Conservation (phyloP, 2,888 invertebrate genomes). For the Leucoptera coffeella region DNA sequence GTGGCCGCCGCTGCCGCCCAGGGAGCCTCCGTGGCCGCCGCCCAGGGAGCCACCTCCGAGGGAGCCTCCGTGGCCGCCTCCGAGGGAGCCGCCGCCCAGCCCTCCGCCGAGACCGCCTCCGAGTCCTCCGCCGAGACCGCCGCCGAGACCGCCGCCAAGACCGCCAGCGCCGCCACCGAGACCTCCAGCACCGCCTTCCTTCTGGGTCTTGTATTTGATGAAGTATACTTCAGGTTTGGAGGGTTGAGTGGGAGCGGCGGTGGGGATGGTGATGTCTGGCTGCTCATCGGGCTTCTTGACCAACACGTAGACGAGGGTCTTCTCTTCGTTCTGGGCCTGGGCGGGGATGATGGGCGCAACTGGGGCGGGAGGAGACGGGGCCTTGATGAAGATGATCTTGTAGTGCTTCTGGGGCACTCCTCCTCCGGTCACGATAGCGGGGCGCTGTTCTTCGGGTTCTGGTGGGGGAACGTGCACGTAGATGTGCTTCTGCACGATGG, state of each 20-base stretch:
- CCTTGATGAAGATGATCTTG: conserved; percentile 84
- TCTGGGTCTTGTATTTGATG: conserved; percentile 77
- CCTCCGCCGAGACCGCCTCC: conserved; percentile 14
- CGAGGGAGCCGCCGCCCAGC: conserved; percentile 10
- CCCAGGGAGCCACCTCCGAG: conserved; percentile 11
- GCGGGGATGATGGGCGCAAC: conserved; percentile 69
- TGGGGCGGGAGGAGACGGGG: conserved; percentile 70
- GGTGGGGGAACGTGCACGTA: conserved; percentile 81
- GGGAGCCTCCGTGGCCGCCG: conserved; percentile 12
- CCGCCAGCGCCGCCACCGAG: conserved; percentile 12
- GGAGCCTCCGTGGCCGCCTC: conserved; percentile 12
- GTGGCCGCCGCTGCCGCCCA: conserved; percentile 14
- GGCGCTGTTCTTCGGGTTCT: conserved; percentile 67
- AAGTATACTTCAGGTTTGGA: conserved; percentile 80
- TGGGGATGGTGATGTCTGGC: conserved; percentile 73
- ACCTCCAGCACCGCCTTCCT: conserved; percentile 26
- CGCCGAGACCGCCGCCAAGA: conserved; percentile 11
- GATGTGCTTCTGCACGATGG: conserved; percentile 73
- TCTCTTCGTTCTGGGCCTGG: conserved; percentile 69
- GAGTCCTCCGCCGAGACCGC: conserved; percentile 14
- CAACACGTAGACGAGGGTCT: conserved; percentile 76
- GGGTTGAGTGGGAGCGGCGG: conserved; percentile 66
- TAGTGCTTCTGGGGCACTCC: conserved; percentile 71
- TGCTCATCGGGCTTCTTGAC: conserved; percentile 79
- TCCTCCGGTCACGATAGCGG: conserved; percentile 57